Evolutionary conservation across 2,113 vertebrate species (phyloP).

Genomic region (Myiopsitta monachus): DNA sequence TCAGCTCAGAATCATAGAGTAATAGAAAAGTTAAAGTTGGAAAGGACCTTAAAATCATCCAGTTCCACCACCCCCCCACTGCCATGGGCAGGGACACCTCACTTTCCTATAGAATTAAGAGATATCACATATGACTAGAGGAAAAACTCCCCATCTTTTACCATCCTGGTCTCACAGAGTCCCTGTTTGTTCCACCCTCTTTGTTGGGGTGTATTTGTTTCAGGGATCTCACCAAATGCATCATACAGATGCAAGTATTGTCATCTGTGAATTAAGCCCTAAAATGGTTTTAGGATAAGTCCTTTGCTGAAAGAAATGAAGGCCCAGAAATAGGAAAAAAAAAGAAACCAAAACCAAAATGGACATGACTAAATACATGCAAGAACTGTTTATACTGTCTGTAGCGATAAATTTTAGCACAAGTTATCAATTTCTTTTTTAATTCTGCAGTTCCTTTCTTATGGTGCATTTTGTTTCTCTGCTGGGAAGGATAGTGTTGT

Average conservation of each 20-base stretch:
- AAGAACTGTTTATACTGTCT: neutral
- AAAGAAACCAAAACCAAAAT: neutral
- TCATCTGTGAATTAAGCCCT: neutral
- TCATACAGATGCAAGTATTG: neutral
- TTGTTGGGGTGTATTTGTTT: neutral
- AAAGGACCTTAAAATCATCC: too few relatives aligned
- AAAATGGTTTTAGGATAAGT: neutral
- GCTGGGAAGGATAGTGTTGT: neutral
- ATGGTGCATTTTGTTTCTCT: neutral
- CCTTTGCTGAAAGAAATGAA: neutral
- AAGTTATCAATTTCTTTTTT: neutral
- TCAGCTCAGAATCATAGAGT: neutral
- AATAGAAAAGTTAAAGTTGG: too few relatives aligned
- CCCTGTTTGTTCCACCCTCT: neutral
- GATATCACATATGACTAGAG: neutral
- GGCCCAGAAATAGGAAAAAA: neutral
- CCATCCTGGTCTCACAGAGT: neutral
- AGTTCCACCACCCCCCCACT: too few relatives aligned
- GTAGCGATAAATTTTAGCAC: neutral
- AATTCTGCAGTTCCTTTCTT: neutral
- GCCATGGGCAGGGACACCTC: too few relatives aligned
- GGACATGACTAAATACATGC: neutral
- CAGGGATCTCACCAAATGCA: neutral
- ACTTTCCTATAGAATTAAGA: neutral
- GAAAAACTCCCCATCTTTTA: neutral